phyloP scores from a whole-genome alignment of 2,888 invertebrate genomes.

The Caenorhabditis drosophilae region DNA sequence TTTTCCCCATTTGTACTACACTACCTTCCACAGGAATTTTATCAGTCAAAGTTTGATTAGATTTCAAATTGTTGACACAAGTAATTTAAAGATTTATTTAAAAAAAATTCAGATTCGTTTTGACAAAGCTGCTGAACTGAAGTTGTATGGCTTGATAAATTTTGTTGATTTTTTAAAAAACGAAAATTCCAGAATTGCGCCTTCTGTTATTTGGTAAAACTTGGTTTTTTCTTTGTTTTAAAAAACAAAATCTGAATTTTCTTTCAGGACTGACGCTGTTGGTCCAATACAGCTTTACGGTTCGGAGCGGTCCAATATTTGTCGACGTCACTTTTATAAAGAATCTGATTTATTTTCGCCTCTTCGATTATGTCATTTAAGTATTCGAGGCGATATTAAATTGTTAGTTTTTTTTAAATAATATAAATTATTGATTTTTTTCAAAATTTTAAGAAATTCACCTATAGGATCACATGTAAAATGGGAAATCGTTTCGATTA shows the following conservation, averaged over 20 bases:
- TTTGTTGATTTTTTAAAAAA: slow-evolving; percentile 16
- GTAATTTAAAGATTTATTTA: too few species aligned
- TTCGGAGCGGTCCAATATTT: slow-evolving; percentile 13
- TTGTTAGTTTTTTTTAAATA: slow-evolving; percentile 4
- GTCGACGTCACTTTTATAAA: not conserved
- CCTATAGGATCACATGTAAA: slow-evolving; percentile 5
- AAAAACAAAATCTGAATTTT: not conserved
- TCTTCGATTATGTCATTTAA: slow-evolving; percentile 13
- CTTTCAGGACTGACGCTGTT: slow-evolving; percentile 19
- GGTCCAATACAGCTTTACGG: slow-evolving; percentile 14
- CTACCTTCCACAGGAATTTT: too few species aligned
- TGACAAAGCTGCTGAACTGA: slow-evolving; percentile 20
- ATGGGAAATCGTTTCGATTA: slow-evolving; percentile 12
- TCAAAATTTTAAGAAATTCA: not conserved
- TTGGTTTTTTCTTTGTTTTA: not conserved
- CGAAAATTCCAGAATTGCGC: not conserved
- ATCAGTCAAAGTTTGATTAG: too few species aligned
- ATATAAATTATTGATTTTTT: not conserved
- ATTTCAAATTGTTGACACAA: too few species aligned
- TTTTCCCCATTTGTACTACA: too few species aligned
- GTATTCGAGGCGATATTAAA: slow-evolving; percentile 15
- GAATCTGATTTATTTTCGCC: slow-evolving; percentile 13
- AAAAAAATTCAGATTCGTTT: not conserved
- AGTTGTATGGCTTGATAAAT: slow-evolving; percentile 10
- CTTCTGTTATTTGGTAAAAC: not conserved